Evolutionary conservation across 30 jellyfish, hydroid and myxozoan species (phyloP), one percentile per base, ranked within the genome.

Genomic region (Aurelia sp.): DNA sequence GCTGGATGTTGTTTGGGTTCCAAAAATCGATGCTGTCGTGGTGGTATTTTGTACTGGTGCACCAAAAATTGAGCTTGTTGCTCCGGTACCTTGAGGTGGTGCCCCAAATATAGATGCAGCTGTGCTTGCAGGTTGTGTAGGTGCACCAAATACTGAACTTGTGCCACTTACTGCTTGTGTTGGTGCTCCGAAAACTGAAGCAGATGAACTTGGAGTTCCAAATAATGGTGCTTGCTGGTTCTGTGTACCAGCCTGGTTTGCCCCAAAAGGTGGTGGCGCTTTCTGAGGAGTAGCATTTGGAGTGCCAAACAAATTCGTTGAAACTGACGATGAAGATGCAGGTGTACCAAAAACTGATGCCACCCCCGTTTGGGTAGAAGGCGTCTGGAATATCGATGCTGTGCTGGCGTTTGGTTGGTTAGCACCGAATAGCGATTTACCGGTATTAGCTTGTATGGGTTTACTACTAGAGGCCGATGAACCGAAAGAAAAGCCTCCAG

Each of bases 31-130:
- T 3, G 47, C 55, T 20, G 41, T 59, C 18, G 86, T 20, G 40
- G 40, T 37, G 2, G 76, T n/a, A 10, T 48, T 21, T 51, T 50
- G 72, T 16, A 74, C 18, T 33, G 89, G 73, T 31, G 89, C 59
- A 6, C 90, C 96, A 64, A 86, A 86, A n/a, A 66, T 47, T 4
- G 75, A 35, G 13, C 48, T 72, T 11, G 65, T 53, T 6, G 67
- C 37, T 31, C 63, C 59, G 62, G 74, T 37, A 31, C 74, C 65
- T 62, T 52, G 66, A 17, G 91, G 21, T n/a, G 73, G 60, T 4
- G 85, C n/a, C 22, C 92, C 96, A 88, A 88, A 88, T 22, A 52
- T 21, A 8, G 83, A 31, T 12, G 81, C 66, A 51, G 92, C 44
- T 21, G 60, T 65, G 20, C 66, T 20, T 7, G 81, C 70, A 10